Evolutionary conservation across 2,888 invertebrate genomes (phyloP).

Genomic region (Rhynchonema sp.): DNA sequence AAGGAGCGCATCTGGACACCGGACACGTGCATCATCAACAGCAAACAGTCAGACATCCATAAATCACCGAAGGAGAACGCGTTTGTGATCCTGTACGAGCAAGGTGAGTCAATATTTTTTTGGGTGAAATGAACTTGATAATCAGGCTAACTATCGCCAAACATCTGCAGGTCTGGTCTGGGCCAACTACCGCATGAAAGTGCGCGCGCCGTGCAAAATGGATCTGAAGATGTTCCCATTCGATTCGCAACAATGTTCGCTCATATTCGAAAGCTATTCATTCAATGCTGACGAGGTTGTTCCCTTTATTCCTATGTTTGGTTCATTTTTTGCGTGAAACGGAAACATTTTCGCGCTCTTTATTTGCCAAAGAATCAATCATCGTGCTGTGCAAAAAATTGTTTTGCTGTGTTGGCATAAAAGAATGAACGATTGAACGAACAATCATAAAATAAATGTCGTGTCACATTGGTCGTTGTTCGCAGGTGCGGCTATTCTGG

Average conservation of each 20-base stretch:
- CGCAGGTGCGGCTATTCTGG: slow-evolving; percentile 5
- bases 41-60: slow-evolving; percentile 21
- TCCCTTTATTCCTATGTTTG: neutral
- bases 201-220: slow-evolving; percentile 20
- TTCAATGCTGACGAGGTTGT: slow-evolving; percentile 25
- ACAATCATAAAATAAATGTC: too few relatives aligned
- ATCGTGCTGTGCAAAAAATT: too few relatives aligned
- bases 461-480: too few relatives aligned
- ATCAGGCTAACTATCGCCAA: too few relatives aligned
- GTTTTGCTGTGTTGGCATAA: too few relatives aligned
- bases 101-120: too few relatives aligned
- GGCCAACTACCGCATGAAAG: slow-evolving; percentile 20
- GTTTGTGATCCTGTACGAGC: slow-evolving; percentile 26
- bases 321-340: neutral
- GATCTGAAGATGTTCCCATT: slow-evolving; percentile 25
- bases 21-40: slow-evolving; percentile 18
- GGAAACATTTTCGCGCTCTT: too few relatives aligned
- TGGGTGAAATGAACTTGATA: too few relatives aligned
- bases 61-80: slow-evolving; percentile 25
- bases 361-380: too few relatives aligned
- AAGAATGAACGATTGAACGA: too few relatives aligned
- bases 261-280: slow-evolving; percentile 24
- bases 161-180: too few relatives aligned
- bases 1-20: slow-evolving; percentile 26
- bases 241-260: slow-evolving; percentile 15